Evolutionary conservation across 2,113 vertebrate genomes (phyloP).

Genomic region (Chascanopsetta lugubris): DNA sequence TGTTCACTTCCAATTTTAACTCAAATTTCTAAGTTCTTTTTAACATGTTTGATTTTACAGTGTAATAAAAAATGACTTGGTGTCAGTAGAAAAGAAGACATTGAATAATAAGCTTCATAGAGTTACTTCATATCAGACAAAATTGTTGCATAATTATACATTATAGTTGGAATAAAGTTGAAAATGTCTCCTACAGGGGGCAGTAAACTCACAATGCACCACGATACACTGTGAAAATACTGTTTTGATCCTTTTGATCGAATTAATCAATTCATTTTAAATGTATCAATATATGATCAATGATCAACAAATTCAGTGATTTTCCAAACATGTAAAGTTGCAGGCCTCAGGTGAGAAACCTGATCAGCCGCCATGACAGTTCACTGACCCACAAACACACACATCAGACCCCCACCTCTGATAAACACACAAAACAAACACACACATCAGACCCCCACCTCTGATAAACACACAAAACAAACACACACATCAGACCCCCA

Average conservation of each 20-base stretch:
- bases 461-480: not conserved
- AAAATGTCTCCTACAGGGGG: not conserved
- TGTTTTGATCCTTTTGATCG: no score
- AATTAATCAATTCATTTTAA: no score
- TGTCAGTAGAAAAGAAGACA: conserved; percentile 3
- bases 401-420: not conserved
- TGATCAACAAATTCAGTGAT: not conserved
- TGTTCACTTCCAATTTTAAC: no score
- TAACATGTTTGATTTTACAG: no score
- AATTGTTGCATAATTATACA: not conserved
- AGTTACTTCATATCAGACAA: not conserved
- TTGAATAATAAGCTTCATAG: conserved; percentile 1
- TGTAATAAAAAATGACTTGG: no score
- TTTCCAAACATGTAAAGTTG: not conserved
- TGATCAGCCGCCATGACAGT: not conserved
- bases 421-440: not conserved
- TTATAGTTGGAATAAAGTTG: not conserved
- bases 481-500: not conserved
- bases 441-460: no score
- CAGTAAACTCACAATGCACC: no score
- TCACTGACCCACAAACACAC: not conserved
- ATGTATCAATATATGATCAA: no score
- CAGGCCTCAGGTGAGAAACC: not conserved
- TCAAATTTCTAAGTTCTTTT: no score
- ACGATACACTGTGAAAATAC: no score